Conservation (phyloP, 1,140 invertebrate genomes). For the Heliconius himera region DNA sequence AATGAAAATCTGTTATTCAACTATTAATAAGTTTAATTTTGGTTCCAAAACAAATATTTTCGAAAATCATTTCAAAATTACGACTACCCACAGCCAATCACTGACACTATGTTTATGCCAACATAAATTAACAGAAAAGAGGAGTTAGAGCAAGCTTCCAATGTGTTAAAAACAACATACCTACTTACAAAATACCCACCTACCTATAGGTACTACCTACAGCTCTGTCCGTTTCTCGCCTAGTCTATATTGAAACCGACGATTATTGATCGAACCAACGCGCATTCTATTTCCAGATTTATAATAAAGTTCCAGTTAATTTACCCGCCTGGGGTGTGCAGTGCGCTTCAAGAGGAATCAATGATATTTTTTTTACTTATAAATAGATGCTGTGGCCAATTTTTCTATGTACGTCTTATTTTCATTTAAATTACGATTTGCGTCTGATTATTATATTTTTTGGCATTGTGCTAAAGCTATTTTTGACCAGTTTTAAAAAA, state of each 20-base stretch:
- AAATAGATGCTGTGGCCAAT: background rate
- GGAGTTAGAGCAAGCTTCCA: background rate
- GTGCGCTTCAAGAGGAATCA: background rate
- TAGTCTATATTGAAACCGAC: background rate
- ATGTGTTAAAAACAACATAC: background rate
- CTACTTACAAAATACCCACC: background rate
- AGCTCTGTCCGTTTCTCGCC: conserved; percentile 5
- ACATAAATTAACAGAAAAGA: background rate
- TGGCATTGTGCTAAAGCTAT: too few relatives aligned
- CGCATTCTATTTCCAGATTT: conserved; percentile 6
- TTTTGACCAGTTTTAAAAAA: too few relatives aligned
- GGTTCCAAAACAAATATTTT: too few relatives aligned
- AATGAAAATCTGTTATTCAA: too few relatives aligned
- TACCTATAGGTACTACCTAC: background rate
- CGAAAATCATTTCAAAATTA: background rate
- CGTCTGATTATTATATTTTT: too few relatives aligned
- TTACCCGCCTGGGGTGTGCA: conserved; percentile 7
- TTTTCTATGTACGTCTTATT: background rate
- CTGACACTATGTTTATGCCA: background rate
- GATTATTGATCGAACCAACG: conserved; percentile 8
- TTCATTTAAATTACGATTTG: too few relatives aligned
- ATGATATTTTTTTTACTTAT: background rate
- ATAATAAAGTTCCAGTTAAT: conserved; percentile 16
- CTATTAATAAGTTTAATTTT: too few relatives aligned
- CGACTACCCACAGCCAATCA: background rate